These are phyloP conservation scores for Abscondita cerata DNA, from an alignment of 2,888 invertebrate species.

Conservation along the genomic window DNA sequence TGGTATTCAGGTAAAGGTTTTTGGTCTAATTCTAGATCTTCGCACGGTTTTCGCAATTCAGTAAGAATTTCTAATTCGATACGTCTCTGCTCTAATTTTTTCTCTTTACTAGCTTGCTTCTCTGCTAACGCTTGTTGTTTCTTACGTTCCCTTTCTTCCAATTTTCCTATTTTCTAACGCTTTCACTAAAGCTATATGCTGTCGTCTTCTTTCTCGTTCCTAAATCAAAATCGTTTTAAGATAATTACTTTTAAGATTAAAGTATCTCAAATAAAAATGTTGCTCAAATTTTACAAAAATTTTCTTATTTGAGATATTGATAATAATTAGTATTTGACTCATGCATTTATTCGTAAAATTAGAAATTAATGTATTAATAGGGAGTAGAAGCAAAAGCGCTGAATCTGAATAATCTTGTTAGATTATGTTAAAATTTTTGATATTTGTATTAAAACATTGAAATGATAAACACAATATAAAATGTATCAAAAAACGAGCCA, in stretches of 20 bases:
- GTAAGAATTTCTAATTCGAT: constrained; percentile 72
- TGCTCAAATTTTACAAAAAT: too few species aligned
- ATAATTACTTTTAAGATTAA: too few species aligned
- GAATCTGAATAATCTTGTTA: neutral
- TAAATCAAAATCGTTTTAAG: neutral
- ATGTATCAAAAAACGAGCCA: constrained; percentile 19
- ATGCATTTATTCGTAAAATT: constrained; percentile 5
- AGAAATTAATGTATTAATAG: constrained; percentile 2
- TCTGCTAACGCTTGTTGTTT: constrained; percentile 82
- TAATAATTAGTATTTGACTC: neutral
- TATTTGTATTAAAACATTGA: neutral
- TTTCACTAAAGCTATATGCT: constrained; percentile 88
- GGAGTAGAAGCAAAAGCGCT: neutral
- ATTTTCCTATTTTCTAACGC: constrained; percentile 86
- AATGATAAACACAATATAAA: constrained; percentile 5
- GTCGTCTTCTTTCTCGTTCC: constrained; percentile 88
- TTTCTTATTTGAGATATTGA: constrained; percentile 1
- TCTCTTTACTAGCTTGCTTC: constrained; percentile 84
- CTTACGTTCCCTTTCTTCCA: constrained; percentile 83
- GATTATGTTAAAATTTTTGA: neutral
- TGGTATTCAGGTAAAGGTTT: constrained; percentile 74
- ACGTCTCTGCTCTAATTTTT: constrained; percentile 76
- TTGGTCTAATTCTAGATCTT: constrained; percentile 88
- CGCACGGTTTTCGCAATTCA: constrained; percentile 84
- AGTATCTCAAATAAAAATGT: too few species aligned